phyloP scores from a whole-genome alignment of 2,797 vertebrate genomes.

The Hafferia zeledoni region DNA sequence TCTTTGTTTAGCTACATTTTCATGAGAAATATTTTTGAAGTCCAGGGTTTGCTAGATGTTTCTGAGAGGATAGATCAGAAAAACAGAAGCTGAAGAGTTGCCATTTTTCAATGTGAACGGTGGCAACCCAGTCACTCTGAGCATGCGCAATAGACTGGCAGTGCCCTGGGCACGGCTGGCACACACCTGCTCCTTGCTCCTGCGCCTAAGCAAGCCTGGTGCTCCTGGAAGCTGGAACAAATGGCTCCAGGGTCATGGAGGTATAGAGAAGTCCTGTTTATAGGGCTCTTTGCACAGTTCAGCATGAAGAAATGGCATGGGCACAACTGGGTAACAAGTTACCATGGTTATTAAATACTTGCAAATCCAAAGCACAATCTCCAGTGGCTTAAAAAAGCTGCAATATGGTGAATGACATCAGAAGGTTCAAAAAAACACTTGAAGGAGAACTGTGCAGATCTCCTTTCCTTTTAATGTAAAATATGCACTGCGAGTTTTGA shows the following conservation, averaged over 20 bases:
- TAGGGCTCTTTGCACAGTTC: background rate
- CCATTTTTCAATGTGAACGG: accelerated
- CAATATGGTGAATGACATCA: background rate
- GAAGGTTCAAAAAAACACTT: background rate
- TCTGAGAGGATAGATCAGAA: background rate
- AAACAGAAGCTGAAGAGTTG: background rate
- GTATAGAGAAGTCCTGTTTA: background rate
- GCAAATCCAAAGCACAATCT: background rate
- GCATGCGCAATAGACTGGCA: accelerated
- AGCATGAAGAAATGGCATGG: background rate
- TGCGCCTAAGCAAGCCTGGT: background rate
- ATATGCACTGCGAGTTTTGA: background rate
- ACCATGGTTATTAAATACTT: background rate
- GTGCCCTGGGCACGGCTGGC: accelerated
- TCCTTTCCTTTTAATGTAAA: background rate
- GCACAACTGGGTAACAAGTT: background rate
- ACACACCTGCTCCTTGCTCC: background rate
- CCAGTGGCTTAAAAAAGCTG: background rate
- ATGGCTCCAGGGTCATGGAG: background rate
- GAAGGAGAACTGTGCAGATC: background rate
- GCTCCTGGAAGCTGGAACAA: background rate
- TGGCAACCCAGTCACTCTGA: accelerated
- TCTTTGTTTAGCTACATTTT: background rate
- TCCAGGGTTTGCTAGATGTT: background rate
- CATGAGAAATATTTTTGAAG: background rate